Percentiles rank a stretch among this genome's conserved stretches.
These are phyloP conservation scores for Liolophura sinensis DNA, from an alignment of 1,140 invertebrate species.

Conservation along the genomic window DNA sequence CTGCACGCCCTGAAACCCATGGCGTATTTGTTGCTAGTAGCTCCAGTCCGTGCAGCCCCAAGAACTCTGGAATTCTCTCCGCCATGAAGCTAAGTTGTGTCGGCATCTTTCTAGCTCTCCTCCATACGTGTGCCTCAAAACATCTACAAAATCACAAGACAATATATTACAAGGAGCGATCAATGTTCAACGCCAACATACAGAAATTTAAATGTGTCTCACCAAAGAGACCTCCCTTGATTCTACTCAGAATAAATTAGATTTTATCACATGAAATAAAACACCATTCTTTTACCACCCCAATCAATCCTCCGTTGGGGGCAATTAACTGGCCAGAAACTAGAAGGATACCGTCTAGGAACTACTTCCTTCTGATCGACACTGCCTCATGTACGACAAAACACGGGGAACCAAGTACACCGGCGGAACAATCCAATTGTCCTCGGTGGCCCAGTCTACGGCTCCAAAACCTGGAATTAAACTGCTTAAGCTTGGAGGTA, in stretches of 20 bases:
- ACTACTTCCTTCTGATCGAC: conserved; percentile 4
- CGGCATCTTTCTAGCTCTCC: no score
- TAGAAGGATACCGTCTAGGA: conserved; percentile 6
- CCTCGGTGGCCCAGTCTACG: conserved; percentile 6
- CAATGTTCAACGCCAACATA: conserved; percentile 6
- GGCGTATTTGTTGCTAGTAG: no score
- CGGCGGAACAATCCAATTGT: conserved; percentile 13
- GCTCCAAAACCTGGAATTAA: conserved; percentile 22
- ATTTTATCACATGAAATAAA: conserved; percentile 7
- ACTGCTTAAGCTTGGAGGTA: conserved; percentile 12
- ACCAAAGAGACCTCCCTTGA: conserved; percentile 6
- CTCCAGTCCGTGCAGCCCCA: no score
- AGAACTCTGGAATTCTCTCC: no score
- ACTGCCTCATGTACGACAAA: conserved; percentile 3
- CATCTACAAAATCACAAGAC: no score
- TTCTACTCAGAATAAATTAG: conserved; percentile 6
- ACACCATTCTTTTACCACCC: conserved; percentile 5
- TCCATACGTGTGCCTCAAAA: not conserved
- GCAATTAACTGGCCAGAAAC: conserved; percentile 11
- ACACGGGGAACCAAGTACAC: conserved; percentile 4
- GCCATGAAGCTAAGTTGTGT: no score
- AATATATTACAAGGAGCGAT: no score
- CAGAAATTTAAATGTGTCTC: conserved; percentile 7
- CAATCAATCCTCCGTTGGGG: conserved; percentile 7
- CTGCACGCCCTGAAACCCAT: no score